These are phyloP conservation scores for Orthonyx spaldingii DNA, from an alignment of 2,113 vertebrate genomes.

Conservation along the genomic window DNA sequence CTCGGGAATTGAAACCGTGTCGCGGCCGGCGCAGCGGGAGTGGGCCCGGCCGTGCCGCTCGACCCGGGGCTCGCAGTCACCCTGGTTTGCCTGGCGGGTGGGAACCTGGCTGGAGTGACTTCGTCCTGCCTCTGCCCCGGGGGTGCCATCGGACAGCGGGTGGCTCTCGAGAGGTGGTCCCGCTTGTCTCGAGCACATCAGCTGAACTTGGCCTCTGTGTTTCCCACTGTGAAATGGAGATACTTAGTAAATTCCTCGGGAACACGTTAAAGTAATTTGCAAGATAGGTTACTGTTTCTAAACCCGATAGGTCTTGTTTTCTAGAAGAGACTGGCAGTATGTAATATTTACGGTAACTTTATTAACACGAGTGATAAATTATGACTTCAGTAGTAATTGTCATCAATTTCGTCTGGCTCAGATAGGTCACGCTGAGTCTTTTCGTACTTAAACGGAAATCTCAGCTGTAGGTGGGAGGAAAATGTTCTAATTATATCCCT, in stretches of 20 bases:
- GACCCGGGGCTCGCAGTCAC: rapidly evolving
- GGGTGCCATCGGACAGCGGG: rapidly evolving
- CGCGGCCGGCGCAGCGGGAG: neutral
- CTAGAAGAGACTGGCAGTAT: neutral
- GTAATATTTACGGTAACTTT: neutral
- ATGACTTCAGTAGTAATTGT: neutral
- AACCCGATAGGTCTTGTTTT: rapidly evolving
- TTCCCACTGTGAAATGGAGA: neutral
- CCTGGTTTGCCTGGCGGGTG: too few species aligned
- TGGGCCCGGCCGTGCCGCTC: neutral
- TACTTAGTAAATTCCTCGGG: rapidly evolving
- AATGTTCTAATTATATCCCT: neutral
- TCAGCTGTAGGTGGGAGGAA: neutral
- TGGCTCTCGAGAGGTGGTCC: rapidly evolving
- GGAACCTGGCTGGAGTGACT: rapidly evolving
- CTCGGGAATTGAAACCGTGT: neutral
- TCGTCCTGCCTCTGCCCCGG: too few species aligned
- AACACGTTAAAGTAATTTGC: rapidly evolving
- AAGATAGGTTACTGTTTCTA: neutral
- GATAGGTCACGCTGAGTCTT: neutral
- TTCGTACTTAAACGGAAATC: neutral
- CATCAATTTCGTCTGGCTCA: neutral
- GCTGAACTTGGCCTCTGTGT: neutral
- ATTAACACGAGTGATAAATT: neutral
- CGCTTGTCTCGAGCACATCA: rapidly evolving